Base-by-base conservation (phyloP, 92 coral and sea anemone species). In the Scolanthus callimorphus region DNA sequence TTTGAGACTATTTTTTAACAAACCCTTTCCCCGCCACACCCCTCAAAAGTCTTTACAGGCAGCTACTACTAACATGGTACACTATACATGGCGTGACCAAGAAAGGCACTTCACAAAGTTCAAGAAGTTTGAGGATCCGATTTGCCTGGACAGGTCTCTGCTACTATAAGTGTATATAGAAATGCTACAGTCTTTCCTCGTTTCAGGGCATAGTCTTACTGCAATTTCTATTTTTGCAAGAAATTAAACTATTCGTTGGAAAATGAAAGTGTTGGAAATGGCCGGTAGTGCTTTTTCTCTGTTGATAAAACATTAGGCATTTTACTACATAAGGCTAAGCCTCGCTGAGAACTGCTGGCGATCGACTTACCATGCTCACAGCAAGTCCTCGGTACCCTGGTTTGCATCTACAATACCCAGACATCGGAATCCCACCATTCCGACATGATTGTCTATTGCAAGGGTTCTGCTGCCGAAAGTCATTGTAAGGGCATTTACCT, bases 381-480 rank as follows among this genome's bases (percentile, higher is more conserved):
- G 23, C 87, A 80, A 4, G 81, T 73, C 11, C 87, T n/a, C 56
- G 44, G 50, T 28, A 60, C 1, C 77, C 77, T 2, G 68, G n/a
- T 25, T 59, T 69, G 52, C 95, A 91, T 0, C 46, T 15, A 58
- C 97, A 91, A 0, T 86, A 74, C 17, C 79, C 87, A 13, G 67
- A 57, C 12, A 49, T 55, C 10, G 97, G 91, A 1, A 74, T 67
- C 1, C 96, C 97, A 23, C 88, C 88, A 53, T 87, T 62, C 58
- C 59, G 52, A 39, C 97, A 91, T 0, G 75, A 70, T 28, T 83
- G 62, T 37, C 97, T 66, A 59, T 91, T 91, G 17, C 96, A 91
- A 0, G 77, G 58, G 31, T 60, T 54, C 1, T 80, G 67, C 44
- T 87, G 74, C 0, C 57, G 21, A 19, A 80, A 21, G 3, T 64